Conservation (phyloP, 2,113 vertebrate genomes). For the Otolemur garnettii region DNA sequence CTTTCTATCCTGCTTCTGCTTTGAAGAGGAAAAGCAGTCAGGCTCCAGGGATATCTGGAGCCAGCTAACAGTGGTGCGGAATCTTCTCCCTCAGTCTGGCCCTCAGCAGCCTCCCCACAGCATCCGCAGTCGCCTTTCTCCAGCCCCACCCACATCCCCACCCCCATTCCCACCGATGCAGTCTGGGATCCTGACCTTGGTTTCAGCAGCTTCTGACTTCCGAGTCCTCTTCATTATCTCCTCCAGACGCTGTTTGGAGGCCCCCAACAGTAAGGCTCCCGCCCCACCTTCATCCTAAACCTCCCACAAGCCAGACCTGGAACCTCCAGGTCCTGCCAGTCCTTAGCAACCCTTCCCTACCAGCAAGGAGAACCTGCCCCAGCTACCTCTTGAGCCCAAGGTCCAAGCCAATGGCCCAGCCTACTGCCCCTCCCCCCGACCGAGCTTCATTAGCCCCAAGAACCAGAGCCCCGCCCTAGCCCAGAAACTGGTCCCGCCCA, state of each 20-base stretch:
- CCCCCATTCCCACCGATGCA: background rate
- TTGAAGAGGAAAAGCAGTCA: slow-evolving; percentile 74
- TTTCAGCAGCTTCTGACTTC: slow-evolving; percentile 91
- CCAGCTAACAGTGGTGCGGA: background rate
- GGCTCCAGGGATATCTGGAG: background rate
- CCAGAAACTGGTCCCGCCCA: background rate
- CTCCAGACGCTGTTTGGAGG: slow-evolving; percentile 92
- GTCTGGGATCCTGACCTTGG: slow-evolving; percentile 88
- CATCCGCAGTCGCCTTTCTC: background rate
- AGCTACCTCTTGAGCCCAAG: background rate
- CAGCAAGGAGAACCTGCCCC: background rate
- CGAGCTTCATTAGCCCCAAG: fast-evolving
- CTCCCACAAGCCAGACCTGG: background rate
- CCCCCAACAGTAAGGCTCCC: slow-evolving; percentile 30
- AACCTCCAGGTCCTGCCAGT: background rate
- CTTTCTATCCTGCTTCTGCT: slow-evolving; percentile 92
- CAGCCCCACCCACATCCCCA: fast-evolving
- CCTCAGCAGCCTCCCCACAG: background rate
- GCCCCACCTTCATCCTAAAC: background rate
- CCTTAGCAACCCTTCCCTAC: background rate
- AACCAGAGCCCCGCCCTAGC: fast-evolving
- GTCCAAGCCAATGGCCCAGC: background rate
- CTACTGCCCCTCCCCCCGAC: background rate
- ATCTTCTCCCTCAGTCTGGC: background rate
- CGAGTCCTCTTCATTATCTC: slow-evolving; percentile 99